Evolutionary conservation across 2,113 vertebrate species (phyloP).

Genomic region (Grammomys surdaster): DNA sequence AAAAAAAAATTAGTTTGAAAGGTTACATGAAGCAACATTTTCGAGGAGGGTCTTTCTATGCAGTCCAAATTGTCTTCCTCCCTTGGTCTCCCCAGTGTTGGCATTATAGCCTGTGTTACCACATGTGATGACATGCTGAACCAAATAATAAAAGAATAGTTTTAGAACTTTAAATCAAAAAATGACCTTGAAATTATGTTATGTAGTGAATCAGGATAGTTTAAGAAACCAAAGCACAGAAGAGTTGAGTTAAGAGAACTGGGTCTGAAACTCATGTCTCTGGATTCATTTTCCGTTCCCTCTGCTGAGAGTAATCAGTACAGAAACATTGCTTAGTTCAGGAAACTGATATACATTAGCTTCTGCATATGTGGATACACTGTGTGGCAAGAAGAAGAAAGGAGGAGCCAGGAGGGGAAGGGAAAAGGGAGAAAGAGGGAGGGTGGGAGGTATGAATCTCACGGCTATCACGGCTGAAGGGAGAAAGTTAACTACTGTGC

Average conservation of each 20-base stretch:
- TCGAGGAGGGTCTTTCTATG: background rate
- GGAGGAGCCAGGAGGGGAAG: background rate
- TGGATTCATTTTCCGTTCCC: background rate
- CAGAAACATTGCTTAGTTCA: constrained; percentile 25
- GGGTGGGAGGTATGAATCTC: background rate
- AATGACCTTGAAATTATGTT: constrained; percentile 33
- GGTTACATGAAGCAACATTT: background rate
- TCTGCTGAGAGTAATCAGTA: constrained; percentile 7
- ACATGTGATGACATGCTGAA: background rate
- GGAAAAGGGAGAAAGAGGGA: background rate
- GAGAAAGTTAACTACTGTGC: background rate
- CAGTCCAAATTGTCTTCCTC: background rate
- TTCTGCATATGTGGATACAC: background rate
- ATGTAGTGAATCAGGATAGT: background rate
- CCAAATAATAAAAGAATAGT: constrained; percentile 32
- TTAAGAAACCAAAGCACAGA: constrained; percentile 27
- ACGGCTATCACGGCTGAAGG: background rate
- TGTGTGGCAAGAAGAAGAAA: background rate
- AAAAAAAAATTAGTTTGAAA: constrained; percentile 1
- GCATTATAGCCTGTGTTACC: too few species aligned
- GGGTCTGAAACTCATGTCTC: constrained; percentile 22
- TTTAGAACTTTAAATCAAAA: background rate
- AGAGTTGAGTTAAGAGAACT: background rate
- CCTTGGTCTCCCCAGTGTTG: background rate
- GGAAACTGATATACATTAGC: background rate